Base-by-base conservation (phyloP, 2,797 vertebrate genomes). In the Aeoliscus strigatus region DNA sequence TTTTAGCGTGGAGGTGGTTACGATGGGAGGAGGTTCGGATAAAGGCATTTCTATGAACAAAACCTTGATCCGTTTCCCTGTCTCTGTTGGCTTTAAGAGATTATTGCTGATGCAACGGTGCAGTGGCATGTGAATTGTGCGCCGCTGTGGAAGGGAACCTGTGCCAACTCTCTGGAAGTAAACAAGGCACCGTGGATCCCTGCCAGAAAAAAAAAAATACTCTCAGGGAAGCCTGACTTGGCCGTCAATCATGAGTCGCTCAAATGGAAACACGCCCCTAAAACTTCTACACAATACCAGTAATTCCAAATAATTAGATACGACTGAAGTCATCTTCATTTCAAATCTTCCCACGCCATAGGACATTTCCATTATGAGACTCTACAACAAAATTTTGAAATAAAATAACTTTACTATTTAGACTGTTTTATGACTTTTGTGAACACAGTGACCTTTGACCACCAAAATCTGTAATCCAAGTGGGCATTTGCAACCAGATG, bases 21-120 rank as follows among this genome's bases (percentile, higher is more conserved):
- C 47, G 47, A 74, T 62, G 67, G 66, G 60, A 75, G 76, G 70
- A 61, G 51, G 64, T 48, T 68, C 5, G 36, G 51, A 77, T 65
- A 67, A 74, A 77, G 60, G 60, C 51, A 39, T 73, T 76, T 74
- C 42, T 34, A 80, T 81, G 72, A 73, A 71, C 60, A 39, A 51
- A 79, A 58, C 15, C 43, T 52, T 60, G 67, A 71, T 77, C 65
- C 67, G 27, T 77, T 73, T 67, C 65, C 62, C 33, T 24, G 59
- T 59, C 53, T 77, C 68, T 36, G 39, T 72, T 76, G 76, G 71
- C 60, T 81, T 70, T 70, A 56, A 68, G 54, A 78, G 81, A 78
- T 77, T 75, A 79, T 76, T 76, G 77, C 81, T 80, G 82, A 80
- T 68, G 80, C 79, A 82, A 81, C 73, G 65, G 79, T 65, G 80